Conservation (phyloP, 2,888 invertebrate species). For the Tenthredo amoena region DNA sequence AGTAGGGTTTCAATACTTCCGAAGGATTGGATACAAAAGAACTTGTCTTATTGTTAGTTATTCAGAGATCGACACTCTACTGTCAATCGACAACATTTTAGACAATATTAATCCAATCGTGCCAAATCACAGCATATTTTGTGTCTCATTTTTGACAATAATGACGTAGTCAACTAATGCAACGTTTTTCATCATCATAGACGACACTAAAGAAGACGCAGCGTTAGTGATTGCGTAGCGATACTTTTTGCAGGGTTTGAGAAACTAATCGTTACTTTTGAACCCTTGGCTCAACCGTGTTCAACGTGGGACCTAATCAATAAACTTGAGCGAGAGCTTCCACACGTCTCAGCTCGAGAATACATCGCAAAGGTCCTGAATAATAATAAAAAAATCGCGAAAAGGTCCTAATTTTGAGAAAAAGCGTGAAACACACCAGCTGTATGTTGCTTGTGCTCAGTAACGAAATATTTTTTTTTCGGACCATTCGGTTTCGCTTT, state of each 20-base stretch:
- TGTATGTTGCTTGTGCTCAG: not conserved
- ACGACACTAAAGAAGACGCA: not conserved
- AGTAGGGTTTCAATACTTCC: not conserved
- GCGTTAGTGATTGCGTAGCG: not conserved
- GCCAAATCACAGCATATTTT: not conserved
- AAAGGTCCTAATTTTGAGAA: not conserved
- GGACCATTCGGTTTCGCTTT: not conserved
- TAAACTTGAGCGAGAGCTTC: slow-evolving; percentile 10
- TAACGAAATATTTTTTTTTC: not conserved
- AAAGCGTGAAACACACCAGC: not conserved
- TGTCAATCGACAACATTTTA: not conserved
- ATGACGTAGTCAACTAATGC: not conserved
- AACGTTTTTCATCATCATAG: not conserved
- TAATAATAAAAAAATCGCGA: not conserved
- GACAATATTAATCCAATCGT: not conserved
- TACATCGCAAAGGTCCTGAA: not conserved
- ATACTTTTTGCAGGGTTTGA: slow-evolving; percentile 1
- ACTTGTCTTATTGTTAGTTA: not conserved
- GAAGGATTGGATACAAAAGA: not conserved
- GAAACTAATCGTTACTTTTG: slow-evolving; percentile 33
- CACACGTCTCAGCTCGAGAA: not conserved
- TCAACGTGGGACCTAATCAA: slow-evolving; percentile 30
- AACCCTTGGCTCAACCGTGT: not conserved
- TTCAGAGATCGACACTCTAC: not conserved
- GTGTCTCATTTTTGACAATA: not conserved